Percentiles rank a stretch among this genome's conserved stretches.
Conservation (phyloP, 2,113 vertebrate species). For the Misgurnus anguillicaudatus region DNA sequence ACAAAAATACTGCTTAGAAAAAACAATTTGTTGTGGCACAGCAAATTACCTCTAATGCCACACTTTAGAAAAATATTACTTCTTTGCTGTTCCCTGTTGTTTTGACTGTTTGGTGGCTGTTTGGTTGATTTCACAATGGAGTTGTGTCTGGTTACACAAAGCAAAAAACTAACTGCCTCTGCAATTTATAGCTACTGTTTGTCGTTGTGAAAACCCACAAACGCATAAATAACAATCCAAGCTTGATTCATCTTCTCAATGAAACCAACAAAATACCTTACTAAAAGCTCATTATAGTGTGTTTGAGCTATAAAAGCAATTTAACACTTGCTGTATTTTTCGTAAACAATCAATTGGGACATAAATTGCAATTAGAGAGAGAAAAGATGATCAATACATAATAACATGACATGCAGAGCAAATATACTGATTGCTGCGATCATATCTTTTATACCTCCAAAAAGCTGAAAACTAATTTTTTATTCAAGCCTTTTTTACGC, state of each 20-base stretch:
- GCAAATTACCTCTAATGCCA: neutral
- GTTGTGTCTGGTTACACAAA: conserved; percentile 24
- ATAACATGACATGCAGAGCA: neutral
- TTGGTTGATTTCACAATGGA: conserved; percentile 17
- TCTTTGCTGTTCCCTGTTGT: neutral
- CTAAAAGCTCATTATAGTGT: neutral
- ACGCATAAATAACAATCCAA: conserved; percentile 5
- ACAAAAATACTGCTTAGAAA: too few species aligned
- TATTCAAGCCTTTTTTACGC: conserved; percentile 17
- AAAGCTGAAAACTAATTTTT: neutral
- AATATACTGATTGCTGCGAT: neutral
- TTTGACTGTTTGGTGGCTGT: conserved; percentile 15
- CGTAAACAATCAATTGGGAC: neutral
- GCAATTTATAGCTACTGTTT: conserved; percentile 20
- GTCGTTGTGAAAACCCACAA: conserved; percentile 14
- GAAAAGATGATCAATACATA: neutral
- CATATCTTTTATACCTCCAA: neutral
- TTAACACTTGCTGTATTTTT: neutral
- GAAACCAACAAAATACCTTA: conserved; percentile 7
- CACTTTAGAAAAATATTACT: neutral
- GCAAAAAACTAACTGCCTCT: neutral
- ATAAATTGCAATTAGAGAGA: neutral
- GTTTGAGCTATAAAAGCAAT: neutral
- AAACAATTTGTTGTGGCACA: too few species aligned
- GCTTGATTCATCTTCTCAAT: conserved; percentile 22